Evolutionary conservation across 2,888 invertebrate species (phyloP), one percentile per base, ranked within the genome.

Genomic region (Tetanocera ferruginea): DNA sequence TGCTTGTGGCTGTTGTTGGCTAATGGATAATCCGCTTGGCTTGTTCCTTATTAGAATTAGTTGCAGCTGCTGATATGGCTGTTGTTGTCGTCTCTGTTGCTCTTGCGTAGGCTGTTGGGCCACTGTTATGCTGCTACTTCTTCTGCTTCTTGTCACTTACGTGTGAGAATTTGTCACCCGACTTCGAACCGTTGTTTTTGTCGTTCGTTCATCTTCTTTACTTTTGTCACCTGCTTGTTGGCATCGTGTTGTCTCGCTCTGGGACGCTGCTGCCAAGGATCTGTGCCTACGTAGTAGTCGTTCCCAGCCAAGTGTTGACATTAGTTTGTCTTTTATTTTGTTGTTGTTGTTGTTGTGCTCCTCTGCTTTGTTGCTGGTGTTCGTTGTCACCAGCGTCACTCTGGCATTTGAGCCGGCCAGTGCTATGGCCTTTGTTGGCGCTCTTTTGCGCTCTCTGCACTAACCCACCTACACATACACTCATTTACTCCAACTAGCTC

Each of bases 81-180:
- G 67, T 75, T 76, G 9, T 25, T 14, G 57, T 49, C 55, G 6
- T 76, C 76, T 31, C 76, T 70, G 11, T 60, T 55, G n/a, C 67
- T 51, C 51, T 8, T 28, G 43, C 8, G 25, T 9, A 23, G 23
- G 25, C 43, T 62, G 11, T 11, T 51, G 23, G 43, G 74, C 43
- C 43, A 3, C 43, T 43, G 37, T 6, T 37, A 55, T 76, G 79
- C 23, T 37, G 23, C 37, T 19, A 19, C 14, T 34, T 52, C 71
- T 37, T 78, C 76, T 75, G 57, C 79, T 76, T 72, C 79, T 82
- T 82, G 82, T 81, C 80, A 80, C 67, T 76, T 77, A 78, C 80
- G 82, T 81, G 82, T 81, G 81, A 81, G 79, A 82, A 81, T 80
- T 83, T 83, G 81, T 81, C 82, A 81, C 80, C 81, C 77, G 77